Evolutionary conservation across 2,888 invertebrate genomes (phyloP), one percentile per base, ranked within the genome.

Genomic region (Stenichneumon culpator): DNA sequence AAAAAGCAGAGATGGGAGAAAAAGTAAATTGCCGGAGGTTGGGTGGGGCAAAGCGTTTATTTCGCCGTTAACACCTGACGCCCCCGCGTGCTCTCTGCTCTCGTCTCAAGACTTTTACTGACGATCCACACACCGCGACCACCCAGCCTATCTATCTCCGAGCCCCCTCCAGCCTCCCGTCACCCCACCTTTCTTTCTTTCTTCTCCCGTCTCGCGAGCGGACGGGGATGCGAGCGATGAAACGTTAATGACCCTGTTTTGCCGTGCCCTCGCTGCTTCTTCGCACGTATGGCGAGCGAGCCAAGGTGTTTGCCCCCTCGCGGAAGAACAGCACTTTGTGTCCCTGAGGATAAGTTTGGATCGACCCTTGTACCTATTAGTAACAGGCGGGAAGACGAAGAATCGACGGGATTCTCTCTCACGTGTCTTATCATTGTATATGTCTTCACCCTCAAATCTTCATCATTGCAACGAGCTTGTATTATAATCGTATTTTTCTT

Each of bases 51-150:
- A 60, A 50, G 47, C 68, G 84, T 85, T 82, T 88, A 85, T 83
- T 79, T 80, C 78, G 72, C 80, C 83, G 74, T 87, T 86, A 86
- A 88, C 87, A 82, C 83, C 86, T 82, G 86, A 78, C 77, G 63
- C 79, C 69, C 80, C 78, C 32, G 47, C 57, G 16, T 68, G 75
- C 25, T 65, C 70, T 79, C 69, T 67, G 28, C 28, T 52, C 36
- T 32, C 67, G 19, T 44, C 60, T 63, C 72, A 19, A 68, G 57
- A 75, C 63, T 77, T 70, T 82, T 69, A 72, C 77, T 72, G 77
- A 67, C 52, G 52, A 65, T 39, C 47, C 75, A 16, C 63, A 54
- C 36, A 39, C 11, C n/a, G 57, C 57, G 22, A 57, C 57, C 57
- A 25, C 57, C 11, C 57, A 5, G 14, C 47, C 50, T 57, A 32